These are phyloP conservation scores for Corythoichthys haematopterus DNA, from an alignment of 2,113 vertebrate genomes.

Conservation along the genomic window DNA sequence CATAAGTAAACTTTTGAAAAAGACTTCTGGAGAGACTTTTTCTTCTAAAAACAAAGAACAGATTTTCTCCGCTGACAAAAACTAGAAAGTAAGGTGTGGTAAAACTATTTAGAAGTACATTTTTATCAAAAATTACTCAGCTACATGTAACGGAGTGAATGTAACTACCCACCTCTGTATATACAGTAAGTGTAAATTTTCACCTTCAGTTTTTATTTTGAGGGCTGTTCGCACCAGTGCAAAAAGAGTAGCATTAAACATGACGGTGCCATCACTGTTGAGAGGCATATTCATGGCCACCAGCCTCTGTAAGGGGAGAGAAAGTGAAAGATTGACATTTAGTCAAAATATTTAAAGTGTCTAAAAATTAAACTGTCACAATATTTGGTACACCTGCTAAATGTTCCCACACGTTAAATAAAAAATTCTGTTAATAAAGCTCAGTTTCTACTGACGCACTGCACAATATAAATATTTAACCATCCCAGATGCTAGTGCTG, in stretches of 20 bases:
- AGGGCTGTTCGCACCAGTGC: slow-evolving; percentile 94
- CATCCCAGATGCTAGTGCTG: too few relatives aligned
- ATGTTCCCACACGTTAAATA: not conserved
- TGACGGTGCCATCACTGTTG: too few relatives aligned
- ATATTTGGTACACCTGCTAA: not conserved
- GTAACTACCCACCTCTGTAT: too few relatives aligned
- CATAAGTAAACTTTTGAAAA: too few relatives aligned
- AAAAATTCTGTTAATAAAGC: not conserved
- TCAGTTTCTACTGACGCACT: not conserved
- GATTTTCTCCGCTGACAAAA: too few relatives aligned
- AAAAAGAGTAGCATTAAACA: too few relatives aligned
- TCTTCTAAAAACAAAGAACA: too few relatives aligned
- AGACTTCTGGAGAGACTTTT: too few relatives aligned
- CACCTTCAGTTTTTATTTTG: slow-evolving; percentile 99
- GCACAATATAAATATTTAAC: not conserved
- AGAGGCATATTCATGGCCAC: slow-evolving; percentile 98
- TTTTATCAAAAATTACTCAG: too few relatives aligned
- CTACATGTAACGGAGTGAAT: too few relatives aligned
- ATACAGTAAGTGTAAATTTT: slow-evolving; percentile 17
- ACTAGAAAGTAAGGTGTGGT: too few relatives aligned
- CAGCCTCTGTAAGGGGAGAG: slow-evolving; percentile 79
- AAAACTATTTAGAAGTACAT: too few relatives aligned
- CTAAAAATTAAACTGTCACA: not conserved
- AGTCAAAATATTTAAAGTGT: not conserved
- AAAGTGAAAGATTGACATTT: not conserved